A percentile compares a stretch with the other conserved stretches of the same genome.
Conservation (phyloP, 2,888 invertebrate genomes). For the Notocelia uddmanniana region DNA sequence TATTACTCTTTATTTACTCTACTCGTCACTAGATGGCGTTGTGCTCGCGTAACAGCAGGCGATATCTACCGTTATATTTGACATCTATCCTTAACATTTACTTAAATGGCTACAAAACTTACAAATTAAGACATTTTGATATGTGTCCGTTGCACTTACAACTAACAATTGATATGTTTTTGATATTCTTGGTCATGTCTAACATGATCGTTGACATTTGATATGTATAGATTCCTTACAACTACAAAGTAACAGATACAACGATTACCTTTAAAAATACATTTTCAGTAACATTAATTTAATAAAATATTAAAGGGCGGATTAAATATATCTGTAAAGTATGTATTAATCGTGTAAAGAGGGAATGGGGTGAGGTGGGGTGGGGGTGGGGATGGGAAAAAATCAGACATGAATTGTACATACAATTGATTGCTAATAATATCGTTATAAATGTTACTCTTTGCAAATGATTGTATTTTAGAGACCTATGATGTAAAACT, state of each 20-base stretch:
- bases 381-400: too few relatives aligned
- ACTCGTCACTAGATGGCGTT: slow-evolving; percentile 14
- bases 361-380: too few relatives aligned
- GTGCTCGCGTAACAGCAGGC: slow-evolving; percentile 4
- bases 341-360: too few relatives aligned
- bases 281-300: neutral
- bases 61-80: slow-evolving; percentile 7
- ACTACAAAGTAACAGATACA: slow-evolving; percentile 30
- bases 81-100: slow-evolving; percentile 15
- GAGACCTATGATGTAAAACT: too few relatives aligned
- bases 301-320: neutral
- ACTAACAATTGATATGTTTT: slow-evolving; percentile 69
- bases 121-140: slow-evolving; percentile 63
- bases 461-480: too few relatives aligned
- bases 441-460: too few relatives aligned
- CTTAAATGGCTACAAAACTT: slow-evolving; percentile 32
- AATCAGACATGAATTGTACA: too few relatives aligned
- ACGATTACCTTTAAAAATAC: slow-evolving; percentile 4
- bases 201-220: slow-evolving; percentile 68
- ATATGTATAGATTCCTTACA: slow-evolving; percentile 72
- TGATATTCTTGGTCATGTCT: slow-evolving; percentile 81
- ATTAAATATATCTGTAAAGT: neutral
- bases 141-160: slow-evolving; percentile 63
- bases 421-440: too few relatives aligned
- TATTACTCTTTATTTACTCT: neutral